Base-by-base conservation (phyloP, 2,888 invertebrate species). In the Phalangium opilio region DNA sequence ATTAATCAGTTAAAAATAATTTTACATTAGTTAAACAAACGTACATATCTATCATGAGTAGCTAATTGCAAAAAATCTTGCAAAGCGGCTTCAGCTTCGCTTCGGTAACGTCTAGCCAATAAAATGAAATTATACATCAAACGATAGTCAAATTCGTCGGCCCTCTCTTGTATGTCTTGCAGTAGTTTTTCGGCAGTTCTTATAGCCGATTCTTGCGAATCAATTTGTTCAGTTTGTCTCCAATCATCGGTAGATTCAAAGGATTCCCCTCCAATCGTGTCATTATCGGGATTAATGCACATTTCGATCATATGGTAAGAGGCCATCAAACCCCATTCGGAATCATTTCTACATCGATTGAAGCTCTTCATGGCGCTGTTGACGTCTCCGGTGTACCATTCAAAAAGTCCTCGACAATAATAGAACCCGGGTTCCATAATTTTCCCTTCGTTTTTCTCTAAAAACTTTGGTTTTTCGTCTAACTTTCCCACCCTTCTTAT, bases 261-360 rank as follows among this genome's bases (percentile, higher is more conserved):
- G 36, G 68, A 69, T 56, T 73, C 73, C 3, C 72, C 72, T 12
- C 73, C 72, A n/a, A 74, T 62, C 2, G 70, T 70, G 40, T 83
- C 83, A 57, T 79, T 80, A 60, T 83, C 83, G 0, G 84, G 83
- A 67, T 84, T 83, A 34, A 87, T 69, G 62, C 85, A 86, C 54
- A 86, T 84, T 64, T 84, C 82, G 47, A 87, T 83, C 89, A 95
- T 93, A 61, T 83, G 81, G 52, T 78, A 77, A 33, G 86, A 77
- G 1, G 87, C 81, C 55, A 74, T 74, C 48, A 75, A 76, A 2
- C 84, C 83, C 80, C 83, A 86, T 54, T 77, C 77, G 1, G 75
- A 67, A 65, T 84, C 83, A 41, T 79, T 76, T 27, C 85, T 73
- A 0, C 83, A 78, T 55, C 74, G 73, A 64, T 86, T 86, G 61